Evolutionary conservation across 2,888 invertebrate genomes (phyloP), one percentile per base, ranked within the genome.

Genomic region (Thalpophila matura): DNA sequence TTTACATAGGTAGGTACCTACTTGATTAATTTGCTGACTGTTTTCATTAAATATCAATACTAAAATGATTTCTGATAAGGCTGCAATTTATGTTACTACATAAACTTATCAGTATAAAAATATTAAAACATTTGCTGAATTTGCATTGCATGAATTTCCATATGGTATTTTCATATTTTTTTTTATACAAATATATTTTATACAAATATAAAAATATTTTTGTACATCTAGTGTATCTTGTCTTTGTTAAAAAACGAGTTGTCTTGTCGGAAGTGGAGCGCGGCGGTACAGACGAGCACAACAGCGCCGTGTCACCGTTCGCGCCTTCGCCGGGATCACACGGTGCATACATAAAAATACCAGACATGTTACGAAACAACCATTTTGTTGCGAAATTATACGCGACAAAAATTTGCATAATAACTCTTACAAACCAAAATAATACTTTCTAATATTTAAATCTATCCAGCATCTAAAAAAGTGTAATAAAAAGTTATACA

Each of bases 211-310:
- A n/a, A n/a, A n/a, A n/a, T n/a, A n/a, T n/a, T n/a, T n/a, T n/a
- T n/a, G 6, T 5, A 4, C 10, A 55, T 64, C 64, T 26, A 59
- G 55, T 22, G 14, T 22, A 16, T 51, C 47, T 49, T 53, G 1
- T 64, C 16, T 40, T 12, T 5, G 59, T 53, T 2, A 22, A 59
- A 64, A 70, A 27, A 54, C 18, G n/a, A 46, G 47, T 38, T 35
- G 45, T 45, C 12, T 38, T 35, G 45, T 45, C 12, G 49, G 49
- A 54, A 65, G 31, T 12, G 9, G 18, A 45, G 51, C 53, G 26
- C 33, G n/a, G 27, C n/a, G n/a, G 58, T 42, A 50, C 50, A 38
- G 18, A 1, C 9, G 18, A 38, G 12, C 14, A 38, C 31, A 40
- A 38, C 31, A 40, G 33, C 22, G 12, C 18, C 2, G 22, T 33